phyloP scores from a whole-genome alignment of 2,888 invertebrate species.

The Amorpha juglandis region DNA sequence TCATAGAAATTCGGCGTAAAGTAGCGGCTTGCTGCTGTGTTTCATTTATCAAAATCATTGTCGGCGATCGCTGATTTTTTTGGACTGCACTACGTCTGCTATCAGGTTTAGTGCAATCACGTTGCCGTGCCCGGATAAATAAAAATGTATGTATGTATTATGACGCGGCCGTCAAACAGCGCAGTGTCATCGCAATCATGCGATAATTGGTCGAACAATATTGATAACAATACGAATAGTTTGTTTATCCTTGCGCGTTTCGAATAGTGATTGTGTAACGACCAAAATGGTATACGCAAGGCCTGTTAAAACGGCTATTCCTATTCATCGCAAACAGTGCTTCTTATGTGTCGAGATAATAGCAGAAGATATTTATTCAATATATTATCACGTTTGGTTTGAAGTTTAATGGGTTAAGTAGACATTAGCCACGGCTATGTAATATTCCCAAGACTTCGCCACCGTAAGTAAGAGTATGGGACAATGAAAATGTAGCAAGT shows the following conservation, averaged over 20 bases:
- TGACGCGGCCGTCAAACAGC: no score
- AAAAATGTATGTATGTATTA: background rate
- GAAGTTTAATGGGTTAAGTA: background rate
- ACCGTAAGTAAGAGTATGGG: background rate
- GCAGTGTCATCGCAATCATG: background rate
- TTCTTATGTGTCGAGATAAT: constrained; percentile 12
- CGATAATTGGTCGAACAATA: background rate
- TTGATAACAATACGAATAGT: constrained; percentile 7
- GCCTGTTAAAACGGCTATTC: constrained; percentile 6
- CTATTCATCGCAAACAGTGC: constrained; percentile 15
- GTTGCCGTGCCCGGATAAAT: no score
- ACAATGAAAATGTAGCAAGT: background rate
- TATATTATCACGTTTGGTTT: background rate
- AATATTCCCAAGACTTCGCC: background rate
- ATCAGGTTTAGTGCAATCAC: no score
- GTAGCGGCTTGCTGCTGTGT: no score
- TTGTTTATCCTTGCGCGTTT: background rate
- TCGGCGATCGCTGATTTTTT: no score
- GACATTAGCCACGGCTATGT: background rate
- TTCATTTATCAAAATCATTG: no score
- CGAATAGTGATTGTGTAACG: constrained; percentile 5
- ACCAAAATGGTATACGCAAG: background rate
- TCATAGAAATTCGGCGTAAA: no score
- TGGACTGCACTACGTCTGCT: no score
- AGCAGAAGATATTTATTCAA: constrained; percentile 5